Evolutionary conservation across 2,888 invertebrate genomes (phyloP).

Genomic region (Apomyelois bistriatella): DNA sequence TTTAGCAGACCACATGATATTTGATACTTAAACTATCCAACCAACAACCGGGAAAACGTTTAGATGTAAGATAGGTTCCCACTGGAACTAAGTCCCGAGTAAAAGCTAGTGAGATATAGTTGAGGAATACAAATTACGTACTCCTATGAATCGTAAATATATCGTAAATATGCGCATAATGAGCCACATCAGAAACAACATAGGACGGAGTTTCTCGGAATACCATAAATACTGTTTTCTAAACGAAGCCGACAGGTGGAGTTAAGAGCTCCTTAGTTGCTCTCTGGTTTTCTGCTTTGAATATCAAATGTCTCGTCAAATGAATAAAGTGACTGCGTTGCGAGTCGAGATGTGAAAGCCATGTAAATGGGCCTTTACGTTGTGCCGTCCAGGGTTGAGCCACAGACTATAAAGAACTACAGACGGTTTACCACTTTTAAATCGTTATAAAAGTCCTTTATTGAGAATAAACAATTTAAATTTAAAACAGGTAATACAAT

Average conservation of each 20-base stretch:
- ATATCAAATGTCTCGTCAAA: conserved; percentile 46
- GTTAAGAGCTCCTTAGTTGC: conserved; percentile 61
- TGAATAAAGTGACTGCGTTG: neutral
- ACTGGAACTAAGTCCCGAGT: neutral
- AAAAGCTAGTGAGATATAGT: neutral
- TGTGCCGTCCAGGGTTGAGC: too few species aligned
- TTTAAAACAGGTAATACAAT: too few species aligned
- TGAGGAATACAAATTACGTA: neutral
- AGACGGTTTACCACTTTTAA: too few species aligned
- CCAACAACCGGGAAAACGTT: too few species aligned
- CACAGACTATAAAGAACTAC: too few species aligned
- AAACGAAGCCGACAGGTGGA: conserved; percentile 40
- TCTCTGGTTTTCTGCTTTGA: conserved; percentile 48
- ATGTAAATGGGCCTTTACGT: neutral
- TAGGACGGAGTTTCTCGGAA: conserved; percentile 58
- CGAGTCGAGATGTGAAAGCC: neutral
- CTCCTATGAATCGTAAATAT: conserved; percentile 41
- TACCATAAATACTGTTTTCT: conserved; percentile 58
- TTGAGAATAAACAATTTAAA: too few species aligned
- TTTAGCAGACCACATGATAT: too few species aligned
- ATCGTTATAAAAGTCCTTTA: too few species aligned
- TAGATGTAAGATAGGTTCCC: neutral
- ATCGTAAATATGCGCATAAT: conserved; percentile 46
- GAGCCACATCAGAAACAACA: conserved; percentile 47
- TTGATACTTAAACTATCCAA: too few species aligned